These are phyloP conservation scores for Papilio demoleus DNA, from an alignment of 2,888 invertebrate genomes.

Conservation along the genomic window DNA sequence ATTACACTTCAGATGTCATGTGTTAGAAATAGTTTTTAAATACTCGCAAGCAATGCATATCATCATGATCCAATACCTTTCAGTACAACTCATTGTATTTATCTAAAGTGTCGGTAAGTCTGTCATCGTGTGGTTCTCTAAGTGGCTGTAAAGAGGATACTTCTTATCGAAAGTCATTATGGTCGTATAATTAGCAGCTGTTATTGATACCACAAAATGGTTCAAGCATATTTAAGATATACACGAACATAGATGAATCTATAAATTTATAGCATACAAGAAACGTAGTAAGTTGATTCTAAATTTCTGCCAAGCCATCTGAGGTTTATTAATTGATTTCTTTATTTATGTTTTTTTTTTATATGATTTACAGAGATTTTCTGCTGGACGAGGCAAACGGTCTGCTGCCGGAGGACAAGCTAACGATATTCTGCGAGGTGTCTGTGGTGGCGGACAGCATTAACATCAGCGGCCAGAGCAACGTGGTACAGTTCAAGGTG, in stretches of 20 bases:
- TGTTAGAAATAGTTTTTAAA: neutral
- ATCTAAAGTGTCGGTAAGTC: conserved; percentile 4
- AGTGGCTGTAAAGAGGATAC: conserved; percentile 3
- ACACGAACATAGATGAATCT: neutral
- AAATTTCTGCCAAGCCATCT: neutral
- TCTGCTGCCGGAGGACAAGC: conserved; percentile 98
- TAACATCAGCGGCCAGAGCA: conserved; percentile 99
- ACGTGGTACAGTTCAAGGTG: conserved; percentile 98
- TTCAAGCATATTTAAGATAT: neutral
- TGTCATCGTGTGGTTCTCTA: neutral
- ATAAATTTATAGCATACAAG: neutral
- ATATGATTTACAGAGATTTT: conserved; percentile 90
- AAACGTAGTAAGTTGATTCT: neutral
- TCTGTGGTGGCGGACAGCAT: conserved; percentile 99
- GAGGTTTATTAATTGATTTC: neutral
- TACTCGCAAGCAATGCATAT: conserved; percentile 5
- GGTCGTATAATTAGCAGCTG: neutral
- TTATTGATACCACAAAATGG: neutral
- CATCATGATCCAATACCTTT: neutral
- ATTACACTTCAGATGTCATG: conserved; percentile 7
- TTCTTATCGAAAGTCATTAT: conserved; percentile 30
- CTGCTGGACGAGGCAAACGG: conserved; percentile 99
- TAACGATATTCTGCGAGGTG: conserved; percentile 99
- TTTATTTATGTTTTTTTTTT: neutral
- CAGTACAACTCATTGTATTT: neutral